A percentile compares a stretch with the other conserved stretches of the same genome.
Evolutionary conservation across 1,140 invertebrate genomes (phyloP).

Genomic region (Danaus plexippus): DNA sequence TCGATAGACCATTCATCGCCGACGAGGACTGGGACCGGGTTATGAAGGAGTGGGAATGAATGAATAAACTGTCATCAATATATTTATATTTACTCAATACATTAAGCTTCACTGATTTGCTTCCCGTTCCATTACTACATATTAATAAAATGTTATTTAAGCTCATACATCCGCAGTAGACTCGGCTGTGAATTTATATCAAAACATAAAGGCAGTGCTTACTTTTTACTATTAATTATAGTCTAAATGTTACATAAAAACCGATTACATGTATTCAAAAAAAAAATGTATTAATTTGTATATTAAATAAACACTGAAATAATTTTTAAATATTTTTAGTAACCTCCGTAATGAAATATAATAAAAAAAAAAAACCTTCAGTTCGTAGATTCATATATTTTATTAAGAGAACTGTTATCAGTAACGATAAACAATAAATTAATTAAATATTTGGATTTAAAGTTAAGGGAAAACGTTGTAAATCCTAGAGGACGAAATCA

Average conservation of each 20-base stretch:
- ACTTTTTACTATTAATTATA: slow-evolving; percentile 1
- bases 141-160: no score
- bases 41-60: slow-evolving; percentile 87
- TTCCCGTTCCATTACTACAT: no score
- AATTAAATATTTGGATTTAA: slow-evolving; percentile 65
- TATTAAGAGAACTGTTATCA: slow-evolving; percentile 68
- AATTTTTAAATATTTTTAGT: no score
- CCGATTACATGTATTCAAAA: no score
- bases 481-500: slow-evolving; percentile 52
- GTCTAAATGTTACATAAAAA: slow-evolving; percentile 1
- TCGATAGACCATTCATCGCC: slow-evolving; percentile 88
- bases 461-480: slow-evolving; percentile 48
- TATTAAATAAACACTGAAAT: no score
- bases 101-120: no score
- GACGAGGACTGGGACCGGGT: slow-evolving; percentile 86
- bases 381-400: slow-evolving; percentile 40
- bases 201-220: slow-evolving; percentile 2
- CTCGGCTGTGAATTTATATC: no score
- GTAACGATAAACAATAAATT: slow-evolving; percentile 69
- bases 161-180: no score
- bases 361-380: slow-evolving; percentile 20
- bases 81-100: not conserved
- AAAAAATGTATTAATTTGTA: no score
- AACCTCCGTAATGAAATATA: no score
- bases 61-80: not conserved